A percentile compares a stretch with the other conserved stretches of the same genome.
Evolutionary conservation across 2,888 invertebrate species (phyloP).

Genomic region (Spisula subtruncata): DNA sequence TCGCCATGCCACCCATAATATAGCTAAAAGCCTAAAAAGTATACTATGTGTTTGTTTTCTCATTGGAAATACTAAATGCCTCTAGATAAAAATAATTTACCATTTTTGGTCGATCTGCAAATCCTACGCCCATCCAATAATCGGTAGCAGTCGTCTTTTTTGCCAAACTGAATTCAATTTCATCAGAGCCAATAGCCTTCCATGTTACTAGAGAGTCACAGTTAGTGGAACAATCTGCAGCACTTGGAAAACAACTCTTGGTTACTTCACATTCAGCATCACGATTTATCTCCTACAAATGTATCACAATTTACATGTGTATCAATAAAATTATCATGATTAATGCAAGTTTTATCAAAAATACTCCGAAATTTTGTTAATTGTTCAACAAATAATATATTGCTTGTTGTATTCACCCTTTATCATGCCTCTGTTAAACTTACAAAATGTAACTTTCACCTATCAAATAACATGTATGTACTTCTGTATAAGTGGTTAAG

Average conservation of each 20-base stretch:
- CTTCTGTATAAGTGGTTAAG: no score
- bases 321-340: background rate
- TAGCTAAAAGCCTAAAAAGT: no score
- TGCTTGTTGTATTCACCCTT: background rate
- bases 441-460: no score
- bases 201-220: conserved; percentile 56
- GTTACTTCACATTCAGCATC: conserved; percentile 51
- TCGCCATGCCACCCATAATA: no score
- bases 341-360: no score
- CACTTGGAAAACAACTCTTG: conserved; percentile 44
- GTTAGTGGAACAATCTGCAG: conserved; percentile 26
- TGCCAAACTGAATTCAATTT: conserved; percentile 47
- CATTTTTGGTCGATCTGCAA: conserved; percentile 49
- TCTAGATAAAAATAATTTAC: no score
- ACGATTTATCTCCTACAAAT: conserved; percentile 44
- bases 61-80: no score
- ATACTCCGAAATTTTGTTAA: background rate
- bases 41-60: no score
- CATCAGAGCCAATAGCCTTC: conserved; percentile 20
- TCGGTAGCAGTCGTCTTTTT: conserved; percentile 38
- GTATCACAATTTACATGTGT: background rate
- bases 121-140: conserved; percentile 54
- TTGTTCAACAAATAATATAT: background rate
- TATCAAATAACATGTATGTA: no score
- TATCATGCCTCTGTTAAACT: no score